Conservation (phyloP, 2,113 vertebrate genomes). For the Planiliza haematocheilus region DNA sequence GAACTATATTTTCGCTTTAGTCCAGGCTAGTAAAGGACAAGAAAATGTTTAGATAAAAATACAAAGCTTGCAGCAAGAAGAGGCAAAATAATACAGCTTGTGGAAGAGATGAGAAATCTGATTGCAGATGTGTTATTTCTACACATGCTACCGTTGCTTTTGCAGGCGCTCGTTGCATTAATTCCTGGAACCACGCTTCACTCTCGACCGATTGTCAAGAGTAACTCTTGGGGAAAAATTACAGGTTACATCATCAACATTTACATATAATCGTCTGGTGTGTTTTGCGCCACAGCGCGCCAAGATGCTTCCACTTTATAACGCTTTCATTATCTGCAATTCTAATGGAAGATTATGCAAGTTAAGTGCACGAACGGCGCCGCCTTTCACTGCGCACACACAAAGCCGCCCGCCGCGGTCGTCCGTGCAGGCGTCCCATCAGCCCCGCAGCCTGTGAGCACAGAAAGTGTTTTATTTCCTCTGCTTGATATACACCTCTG, state of each 20-base stretch:
- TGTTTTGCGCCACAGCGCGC: constrained; percentile 25
- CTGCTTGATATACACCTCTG: constrained; percentile 3
- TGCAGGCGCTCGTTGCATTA: background rate
- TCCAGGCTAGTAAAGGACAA: background rate
- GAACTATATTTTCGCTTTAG: background rate
- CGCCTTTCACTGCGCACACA: constrained; percentile 12
- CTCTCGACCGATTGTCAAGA: constrained; percentile 13
- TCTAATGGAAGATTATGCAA: constrained; percentile 61
- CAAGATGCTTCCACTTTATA: constrained; percentile 39
- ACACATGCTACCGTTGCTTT: constrained; percentile 3
- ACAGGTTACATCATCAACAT: constrained; percentile 56
- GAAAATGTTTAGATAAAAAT: background rate
- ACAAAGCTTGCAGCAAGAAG: background rate
- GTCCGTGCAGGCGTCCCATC: constrained; percentile 37
- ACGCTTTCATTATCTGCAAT: constrained; percentile 36
- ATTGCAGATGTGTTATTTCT: background rate
- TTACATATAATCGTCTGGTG: constrained; percentile 49
- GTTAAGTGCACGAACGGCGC: constrained; percentile 64
- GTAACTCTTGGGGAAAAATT: constrained; percentile 20
- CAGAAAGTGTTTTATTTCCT: constrained; percentile 3
- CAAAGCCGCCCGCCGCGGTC: too few relatives aligned
- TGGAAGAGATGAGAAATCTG: background rate
- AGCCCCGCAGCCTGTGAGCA: constrained; percentile 20
- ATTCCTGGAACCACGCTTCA: constrained; percentile 26
- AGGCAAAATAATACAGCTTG: background rate